A percentile compares a stretch with the other conserved stretches of the same genome.
phyloP scores from a whole-genome alignment of 2,113 vertebrate genomes.

The Megalops atlanticus region DNA sequence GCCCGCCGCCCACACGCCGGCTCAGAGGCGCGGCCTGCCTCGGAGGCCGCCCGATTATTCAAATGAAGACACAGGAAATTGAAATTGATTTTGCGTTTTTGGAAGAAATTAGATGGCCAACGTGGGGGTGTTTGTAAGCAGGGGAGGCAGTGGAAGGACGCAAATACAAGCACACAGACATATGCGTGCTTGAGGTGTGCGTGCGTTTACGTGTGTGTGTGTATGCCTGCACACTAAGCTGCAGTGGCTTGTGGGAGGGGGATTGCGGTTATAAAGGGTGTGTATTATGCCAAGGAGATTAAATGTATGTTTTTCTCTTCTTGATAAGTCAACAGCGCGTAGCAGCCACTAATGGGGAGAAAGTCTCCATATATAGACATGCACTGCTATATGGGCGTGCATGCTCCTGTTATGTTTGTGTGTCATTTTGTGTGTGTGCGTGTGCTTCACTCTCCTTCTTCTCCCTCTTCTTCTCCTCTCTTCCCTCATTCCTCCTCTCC shows the following conservation, averaged over 20 bases:
- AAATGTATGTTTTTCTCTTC: slow-evolving; percentile 38
- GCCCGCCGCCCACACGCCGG: background rate
- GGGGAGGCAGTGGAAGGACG: background rate
- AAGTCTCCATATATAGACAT: slow-evolving; percentile 29
- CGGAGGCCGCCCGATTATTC: slow-evolving; percentile 7
- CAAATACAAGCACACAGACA: background rate
- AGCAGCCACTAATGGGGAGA: slow-evolving; percentile 41
- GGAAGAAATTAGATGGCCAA: slow-evolving; percentile 15
- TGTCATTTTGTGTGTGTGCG: slow-evolving; percentile 16
- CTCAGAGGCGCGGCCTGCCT: background rate
- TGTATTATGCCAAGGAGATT: slow-evolving; percentile 36
- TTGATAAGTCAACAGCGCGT: slow-evolving; percentile 38
- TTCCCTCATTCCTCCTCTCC: slow-evolving; percentile 1
- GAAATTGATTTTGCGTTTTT: slow-evolving; percentile 30
- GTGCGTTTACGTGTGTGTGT: background rate
- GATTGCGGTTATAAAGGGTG: background rate
- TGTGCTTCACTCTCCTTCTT: background rate
- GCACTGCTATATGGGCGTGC: slow-evolving; percentile 18
- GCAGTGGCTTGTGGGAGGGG: background rate
- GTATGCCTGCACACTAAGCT: background rate
- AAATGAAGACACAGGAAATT: slow-evolving; percentile 35
- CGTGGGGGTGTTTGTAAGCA: background rate
- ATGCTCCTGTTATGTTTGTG: slow-evolving; percentile 24
- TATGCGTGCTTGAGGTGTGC: background rate
- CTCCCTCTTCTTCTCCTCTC: slow-evolving; percentile 2